These are phyloP conservation scores for Patiria miniata DNA, from an alignment of 35 echinoderm and acorn worm species.

Conservation along the genomic window DNA sequence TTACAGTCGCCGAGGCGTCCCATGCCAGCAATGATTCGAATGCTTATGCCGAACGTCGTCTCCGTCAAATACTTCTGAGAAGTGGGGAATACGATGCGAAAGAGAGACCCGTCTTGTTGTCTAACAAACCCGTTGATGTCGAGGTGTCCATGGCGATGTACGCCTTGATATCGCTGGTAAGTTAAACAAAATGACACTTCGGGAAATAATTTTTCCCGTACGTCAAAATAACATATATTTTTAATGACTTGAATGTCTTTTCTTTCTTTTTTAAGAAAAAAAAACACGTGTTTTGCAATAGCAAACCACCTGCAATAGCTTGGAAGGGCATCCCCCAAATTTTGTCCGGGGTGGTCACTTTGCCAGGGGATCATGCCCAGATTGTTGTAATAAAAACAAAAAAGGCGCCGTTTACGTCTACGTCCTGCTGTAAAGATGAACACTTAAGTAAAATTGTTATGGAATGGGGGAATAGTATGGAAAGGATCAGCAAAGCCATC, in stretches of 20 bases:
- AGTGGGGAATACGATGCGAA: neutral
- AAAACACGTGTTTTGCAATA: neutral
- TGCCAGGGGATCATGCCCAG: neutral
- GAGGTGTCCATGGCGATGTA: neutral
- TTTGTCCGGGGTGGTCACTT: no score
- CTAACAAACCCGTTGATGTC: neutral
- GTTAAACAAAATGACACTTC: neutral
- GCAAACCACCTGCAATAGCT: neutral
- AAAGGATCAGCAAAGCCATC: neutral
- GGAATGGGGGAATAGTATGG: no score
- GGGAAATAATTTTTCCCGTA: no score
- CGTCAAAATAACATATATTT: neutral
- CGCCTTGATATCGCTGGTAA: conserved; percentile 8
- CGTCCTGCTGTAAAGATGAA: no score
- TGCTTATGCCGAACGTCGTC: neutral
- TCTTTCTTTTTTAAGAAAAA: neutral
- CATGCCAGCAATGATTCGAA: neutral
- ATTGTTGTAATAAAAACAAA: no score
- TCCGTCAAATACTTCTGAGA: neutral
- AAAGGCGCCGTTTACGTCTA: no score
- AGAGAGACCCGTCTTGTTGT: neutral
- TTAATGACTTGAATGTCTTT: neutral
- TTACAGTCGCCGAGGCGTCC: no score
- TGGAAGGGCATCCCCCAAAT: no score
- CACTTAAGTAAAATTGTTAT: no score